Evolutionary conservation across 2,113 vertebrate species (phyloP), one percentile per base, ranked within the genome.

Genomic region (Gymnorhina tibicen): DNA sequence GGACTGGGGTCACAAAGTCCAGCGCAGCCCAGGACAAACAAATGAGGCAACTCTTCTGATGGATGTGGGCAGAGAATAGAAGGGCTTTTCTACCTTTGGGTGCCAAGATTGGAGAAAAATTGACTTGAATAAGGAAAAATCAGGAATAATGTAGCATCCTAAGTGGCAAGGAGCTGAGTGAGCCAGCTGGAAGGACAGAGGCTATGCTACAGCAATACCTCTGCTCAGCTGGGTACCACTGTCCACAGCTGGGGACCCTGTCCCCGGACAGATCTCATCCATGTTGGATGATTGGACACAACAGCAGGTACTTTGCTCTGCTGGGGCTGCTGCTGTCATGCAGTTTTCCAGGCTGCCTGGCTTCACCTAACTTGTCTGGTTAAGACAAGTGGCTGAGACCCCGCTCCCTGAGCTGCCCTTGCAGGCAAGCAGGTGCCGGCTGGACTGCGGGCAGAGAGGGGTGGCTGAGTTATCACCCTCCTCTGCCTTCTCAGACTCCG

Each of bases 201-300:
- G 35, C 44, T 1, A 0, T 1, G 4, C 44, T 47, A 27, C 1
- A 4, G 33, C 44, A 19, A 4, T 50, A 32, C 27, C 3, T 87
- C 26, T 44, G 44, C 30, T 60, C 52, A 47, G 33, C n/a, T 76
- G 56, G 27, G 18, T 66, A 30, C 50, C 42, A 10, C 42, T 77
- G 72, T 19, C 37, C 47, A 56, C 20, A 87, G 47, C 33, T 24
- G 44, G 56, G 24, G 56, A 70, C 27, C 42, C 27, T 4, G 3
- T 42, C 52, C 32, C 67, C 1, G 1, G 28, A 28, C 26, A 66
- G 24, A 56, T 52, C 41, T 73, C 53, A 64, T 26, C n/a, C 1
- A 0, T 21, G 6, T 3, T 35, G 35, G 33, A 13, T 6, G 4
- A 35, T 3, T 4, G 3, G 39, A 27, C 44, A 33, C 60, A 82